Evolutionary conservation across 2,888 invertebrate genomes (phyloP), one percentile per base, ranked within the genome.

Genomic region (Antheraea yamamai): DNA sequence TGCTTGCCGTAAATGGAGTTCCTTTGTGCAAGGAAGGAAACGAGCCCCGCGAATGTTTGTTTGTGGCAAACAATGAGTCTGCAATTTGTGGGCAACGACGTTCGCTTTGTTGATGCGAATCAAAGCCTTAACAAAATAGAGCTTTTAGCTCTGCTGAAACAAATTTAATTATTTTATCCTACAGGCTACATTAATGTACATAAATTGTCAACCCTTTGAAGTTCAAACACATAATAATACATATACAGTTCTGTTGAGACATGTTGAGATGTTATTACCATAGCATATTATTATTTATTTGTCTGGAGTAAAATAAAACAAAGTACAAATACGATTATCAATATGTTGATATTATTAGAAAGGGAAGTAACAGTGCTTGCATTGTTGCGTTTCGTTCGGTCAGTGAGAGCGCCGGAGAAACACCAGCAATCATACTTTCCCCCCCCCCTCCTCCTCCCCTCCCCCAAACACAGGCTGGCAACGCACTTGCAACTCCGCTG

Each of bases 71-170:
- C 92, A 94, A 93, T 93, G 92, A 92, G 90, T 87, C 89, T 87
- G 92, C 93, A 92, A 94, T 93, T 94, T 94, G 93, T 88, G 91
- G 88, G 86, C 87, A 85, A 85, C 89, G 88, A 86, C 89, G 87
- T 86, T 86, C 86, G 89, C 89, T 90, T 89, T 91, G 91, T 91
- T 91, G 89, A 90, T 89, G 89, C 85, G 89, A 91, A 92, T 91
- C 91, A 91, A 89, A 92, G 90, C 88, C 89, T 89, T 88, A 88
- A 89, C 90, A 90, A 91, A 91, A 90, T 89, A 88, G 81, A 83
- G 84, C 84, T 85, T 83, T 83, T 83, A 85, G 84, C 83, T 81
- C 20, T 66, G 10, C 47, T 73, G 81, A 83, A 84, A 86, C 86
- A 83, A 85, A 86, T 86, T 87, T 88, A 88, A 88, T 89, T 88